Evolutionary conservation across 2,113 vertebrate genomes (phyloP), one percentile per base, ranked within the genome.

Genomic region (Chitala chitala): DNA sequence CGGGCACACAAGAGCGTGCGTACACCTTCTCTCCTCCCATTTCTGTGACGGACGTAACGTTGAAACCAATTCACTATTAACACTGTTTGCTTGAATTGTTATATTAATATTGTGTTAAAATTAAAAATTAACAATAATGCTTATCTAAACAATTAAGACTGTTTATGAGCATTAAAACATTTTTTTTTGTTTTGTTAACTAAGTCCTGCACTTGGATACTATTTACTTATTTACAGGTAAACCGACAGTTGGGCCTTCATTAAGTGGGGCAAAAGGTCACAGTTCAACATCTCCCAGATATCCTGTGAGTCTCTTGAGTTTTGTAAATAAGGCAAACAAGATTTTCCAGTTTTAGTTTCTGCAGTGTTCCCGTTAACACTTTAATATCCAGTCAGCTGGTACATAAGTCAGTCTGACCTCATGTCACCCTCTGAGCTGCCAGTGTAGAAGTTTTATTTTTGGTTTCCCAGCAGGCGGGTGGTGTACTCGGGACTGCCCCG

Each of bases 1-100:
- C 92, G 77, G 85, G 90, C 88, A 69, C 86, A 26, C 79, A 75
- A 20, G 87, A 89, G 71, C 81, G 89, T 90, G 76, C 82, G 88
- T 84, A 71, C 0, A 0, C 24, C 63, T 29, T 22, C 3, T 4
- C 15, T 12, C 15, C 33, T 10, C 31, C 36, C 20, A 3, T 5
- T 22, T 40, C 15, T 5, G 10, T 53, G 10, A 4, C 50, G 50
- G 2, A 20, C 12, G 9, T 13, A 12, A 6, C 5, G 44, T 12
- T 46, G 44, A 6, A 46, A 5, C 44, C 44, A 6, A 46, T 46
- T 46, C n/a, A n/a, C n/a, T n/a, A n/a, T n/a, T n/a, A n/a, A n/a
- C n/a, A n/a, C n/a, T n/a, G n/a, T n/a, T n/a, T n/a, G n/a, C n/a
- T n/a, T n/a, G n/a, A n/a, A n/a, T n/a, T n/a, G n/a, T n/a, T n/a